phyloP scores from a whole-genome alignment of 2,888 invertebrate genomes.

The Drosophila hawaiiensis region DNA sequence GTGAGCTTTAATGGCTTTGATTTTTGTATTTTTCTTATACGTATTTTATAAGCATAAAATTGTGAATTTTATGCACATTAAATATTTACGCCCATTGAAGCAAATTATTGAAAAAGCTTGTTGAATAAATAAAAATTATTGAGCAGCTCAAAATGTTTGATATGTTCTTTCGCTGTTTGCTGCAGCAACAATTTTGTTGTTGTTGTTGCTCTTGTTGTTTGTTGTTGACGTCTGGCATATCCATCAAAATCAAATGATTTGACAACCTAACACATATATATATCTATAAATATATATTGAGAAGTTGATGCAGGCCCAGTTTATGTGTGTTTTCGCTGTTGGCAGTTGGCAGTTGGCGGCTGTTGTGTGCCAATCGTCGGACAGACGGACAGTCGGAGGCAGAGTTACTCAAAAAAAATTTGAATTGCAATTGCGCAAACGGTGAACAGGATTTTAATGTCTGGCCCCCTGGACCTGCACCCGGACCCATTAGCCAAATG shows the following conservation, averaged over 20 bases:
- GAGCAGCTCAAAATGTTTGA: slow-evolving; percentile 6
- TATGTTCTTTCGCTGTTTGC: slow-evolving; percentile 6
- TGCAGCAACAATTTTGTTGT: neutral
- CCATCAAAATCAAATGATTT: slow-evolving; percentile 60
- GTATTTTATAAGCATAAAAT: neutral
- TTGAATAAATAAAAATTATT: slow-evolving; percentile 12
- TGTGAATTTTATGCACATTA: neutral
- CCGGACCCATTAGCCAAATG: slow-evolving; percentile 64
- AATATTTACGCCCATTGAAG: neutral
- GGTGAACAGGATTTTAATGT: slow-evolving; percentile 48
- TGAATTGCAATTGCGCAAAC: slow-evolving; percentile 54
- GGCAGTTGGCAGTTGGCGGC: neutral
- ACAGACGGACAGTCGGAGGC: neutral
- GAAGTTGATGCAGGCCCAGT: slow-evolving; percentile 23
- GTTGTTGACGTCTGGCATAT: slow-evolving; percentile 33
- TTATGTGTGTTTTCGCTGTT: slow-evolving; percentile 3
- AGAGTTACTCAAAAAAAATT: slow-evolving; percentile 28
- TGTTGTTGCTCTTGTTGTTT: slow-evolving; percentile 9
- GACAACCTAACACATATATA: slow-evolving; percentile 37
- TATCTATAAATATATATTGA: neutral
- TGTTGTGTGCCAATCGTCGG: slow-evolving; percentile 24
- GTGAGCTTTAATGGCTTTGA: neutral
- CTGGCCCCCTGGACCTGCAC: slow-evolving; percentile 25
- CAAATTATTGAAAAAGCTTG: neutral
- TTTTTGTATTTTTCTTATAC: neutral